These are phyloP conservation scores for Drosophila oshimai DNA, from an alignment of 1,140 invertebrate species.

Conservation along the genomic window DNA sequence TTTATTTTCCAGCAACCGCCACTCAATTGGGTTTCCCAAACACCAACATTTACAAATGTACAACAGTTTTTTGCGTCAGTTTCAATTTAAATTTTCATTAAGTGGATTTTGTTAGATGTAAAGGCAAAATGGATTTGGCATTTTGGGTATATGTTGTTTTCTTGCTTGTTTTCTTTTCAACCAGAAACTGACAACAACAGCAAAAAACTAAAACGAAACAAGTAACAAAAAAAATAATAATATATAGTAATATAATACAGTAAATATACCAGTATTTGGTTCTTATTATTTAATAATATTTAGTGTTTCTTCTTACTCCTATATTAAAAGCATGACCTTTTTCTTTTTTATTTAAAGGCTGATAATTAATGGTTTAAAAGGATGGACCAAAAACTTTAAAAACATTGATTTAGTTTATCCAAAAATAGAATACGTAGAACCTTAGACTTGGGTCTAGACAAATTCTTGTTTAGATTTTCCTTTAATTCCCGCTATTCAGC, in stretches of 20 bases:
- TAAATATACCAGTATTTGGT: no score
- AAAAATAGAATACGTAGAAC: no score
- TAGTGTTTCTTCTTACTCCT: no score
- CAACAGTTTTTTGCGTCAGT: constrained; percentile 8
- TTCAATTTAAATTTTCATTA: constrained; percentile 48
- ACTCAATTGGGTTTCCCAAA: constrained; percentile 44
- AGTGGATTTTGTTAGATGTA: constrained; percentile 32
- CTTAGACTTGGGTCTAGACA: not conserved
- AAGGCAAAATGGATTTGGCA: constrained; percentile 42
- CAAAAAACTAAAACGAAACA: not conserved
- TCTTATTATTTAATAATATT: not conserved
- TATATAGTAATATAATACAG: no score
- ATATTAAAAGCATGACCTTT: no score
- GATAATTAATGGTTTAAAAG: no score
- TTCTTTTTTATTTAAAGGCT: no score
- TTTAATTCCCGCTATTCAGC: not conserved
- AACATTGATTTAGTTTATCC: not conserved
- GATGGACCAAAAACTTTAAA: not conserved
- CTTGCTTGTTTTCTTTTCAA: constrained; percentile 3
- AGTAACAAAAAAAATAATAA: no score
- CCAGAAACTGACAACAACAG: constrained; percentile 3
- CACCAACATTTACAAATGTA: constrained; percentile 7
- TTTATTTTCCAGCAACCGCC: constrained; percentile 25
- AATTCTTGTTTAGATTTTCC: not conserved
- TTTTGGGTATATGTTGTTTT: not conserved